phyloP scores from a whole-genome alignment of 1,140 invertebrate species.

The Caenorhabditis briggsae region DNA sequence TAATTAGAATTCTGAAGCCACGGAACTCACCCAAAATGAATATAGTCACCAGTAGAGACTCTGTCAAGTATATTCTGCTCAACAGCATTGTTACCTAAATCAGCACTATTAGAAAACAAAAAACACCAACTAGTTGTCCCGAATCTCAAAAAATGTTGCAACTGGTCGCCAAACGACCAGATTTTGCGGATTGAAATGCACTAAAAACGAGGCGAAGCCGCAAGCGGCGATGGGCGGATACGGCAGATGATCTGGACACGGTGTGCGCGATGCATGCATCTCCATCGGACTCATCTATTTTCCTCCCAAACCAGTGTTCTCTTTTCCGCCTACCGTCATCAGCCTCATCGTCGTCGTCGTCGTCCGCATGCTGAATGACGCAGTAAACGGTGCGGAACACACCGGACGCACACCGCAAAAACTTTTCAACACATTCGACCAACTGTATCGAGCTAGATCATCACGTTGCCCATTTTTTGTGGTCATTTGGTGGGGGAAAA shows the following conservation, averaged over 20 bases:
- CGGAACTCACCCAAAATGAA: background rate
- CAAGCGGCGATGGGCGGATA: conserved; percentile 47
- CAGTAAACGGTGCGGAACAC: conserved; percentile 51
- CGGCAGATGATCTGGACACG: conserved; percentile 51
- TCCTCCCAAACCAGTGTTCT: conserved; percentile 1
- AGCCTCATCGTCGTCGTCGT: background rate
- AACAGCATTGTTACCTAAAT: background rate
- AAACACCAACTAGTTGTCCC: background rate
- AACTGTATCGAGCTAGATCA: conserved; percentile 21
- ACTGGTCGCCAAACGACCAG: conserved; percentile 24
- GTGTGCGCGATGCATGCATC: conserved; percentile 40
- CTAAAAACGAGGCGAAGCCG: conserved; percentile 37
- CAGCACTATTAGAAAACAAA: background rate
- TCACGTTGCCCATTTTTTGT: conserved; percentile 23
- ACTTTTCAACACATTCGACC: conserved; percentile 42
- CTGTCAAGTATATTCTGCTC: background rate
- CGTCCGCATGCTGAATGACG: conserved; percentile 1
- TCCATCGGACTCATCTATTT: conserved; percentile 41
- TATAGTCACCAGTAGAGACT: background rate
- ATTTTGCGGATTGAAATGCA: conserved; percentile 44
- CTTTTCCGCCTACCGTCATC: conserved; percentile 22
- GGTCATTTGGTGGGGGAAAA: conserved; percentile 25
- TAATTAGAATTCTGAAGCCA: too few relatives aligned
- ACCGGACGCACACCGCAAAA: background rate
- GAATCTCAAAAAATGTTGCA: background rate